phyloP scores from a whole-genome alignment of 2,888 invertebrate species.

The Spodoptera picta region DNA sequence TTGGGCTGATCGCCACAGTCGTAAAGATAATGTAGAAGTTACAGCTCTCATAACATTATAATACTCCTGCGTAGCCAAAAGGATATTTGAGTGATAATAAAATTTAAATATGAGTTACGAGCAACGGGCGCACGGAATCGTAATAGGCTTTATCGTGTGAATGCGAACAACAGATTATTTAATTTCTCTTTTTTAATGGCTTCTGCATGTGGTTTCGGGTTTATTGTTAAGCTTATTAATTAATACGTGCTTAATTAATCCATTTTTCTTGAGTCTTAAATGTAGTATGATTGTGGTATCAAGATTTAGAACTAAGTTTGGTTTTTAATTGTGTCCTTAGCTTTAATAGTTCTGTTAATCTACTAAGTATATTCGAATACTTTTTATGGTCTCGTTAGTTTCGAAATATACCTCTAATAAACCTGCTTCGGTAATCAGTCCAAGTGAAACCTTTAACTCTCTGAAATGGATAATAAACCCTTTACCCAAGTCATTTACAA shows the following conservation, averaged over 20 bases:
- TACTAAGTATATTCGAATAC: too few relatives aligned
- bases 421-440: too few relatives aligned
- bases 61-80: slow-evolving; percentile 75
- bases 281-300: too few relatives aligned
- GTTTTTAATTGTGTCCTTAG: too few relatives aligned
- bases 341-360: too few relatives aligned
- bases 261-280: too few relatives aligned
- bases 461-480: too few relatives aligned
- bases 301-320: too few relatives aligned
- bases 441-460: too few relatives aligned
- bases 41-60: slow-evolving; percentile 77
- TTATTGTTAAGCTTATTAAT: not conserved
- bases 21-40: slow-evolving; percentile 84
- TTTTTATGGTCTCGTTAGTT: too few relatives aligned
- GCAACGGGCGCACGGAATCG: slow-evolving; percentile 53
- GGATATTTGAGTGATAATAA: slow-evolving; percentile 85
- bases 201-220: not conserved
- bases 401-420: too few relatives aligned
- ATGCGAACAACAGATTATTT: slow-evolving; percentile 42
- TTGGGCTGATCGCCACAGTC: slow-evolving; percentile 64
- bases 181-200: slow-evolving; percentile 12
- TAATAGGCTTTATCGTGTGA: slow-evolving; percentile 50
- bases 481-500: too few relatives aligned
- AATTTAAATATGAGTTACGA: slow-evolving; percentile 74
- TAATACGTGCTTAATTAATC: not conserved